A percentile compares a stretch with the other conserved stretches of the same genome.
Evolutionary conservation across 2,797 vertebrate species (phyloP).

Genomic region (Gymnothorax reevesii): DNA sequence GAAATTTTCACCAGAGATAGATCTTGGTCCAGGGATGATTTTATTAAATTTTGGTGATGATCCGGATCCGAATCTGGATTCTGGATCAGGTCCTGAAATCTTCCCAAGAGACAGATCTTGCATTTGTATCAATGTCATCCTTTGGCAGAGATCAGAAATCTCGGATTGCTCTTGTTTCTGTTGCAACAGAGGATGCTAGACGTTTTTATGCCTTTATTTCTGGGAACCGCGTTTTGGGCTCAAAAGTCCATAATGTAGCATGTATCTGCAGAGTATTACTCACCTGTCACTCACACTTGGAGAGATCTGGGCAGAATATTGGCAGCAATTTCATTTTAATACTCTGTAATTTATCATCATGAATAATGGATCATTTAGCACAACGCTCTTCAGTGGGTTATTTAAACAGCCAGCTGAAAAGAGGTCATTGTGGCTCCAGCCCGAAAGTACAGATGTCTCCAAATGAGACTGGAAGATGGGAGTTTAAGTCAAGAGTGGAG

Average conservation of each 20-base stretch:
- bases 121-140: no score
- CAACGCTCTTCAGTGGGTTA: neutral
- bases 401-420: neutral
- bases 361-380: slow-evolving; percentile 32
- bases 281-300: neutral
- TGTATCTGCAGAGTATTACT: neutral
- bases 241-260: neutral
- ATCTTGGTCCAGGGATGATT: no score
- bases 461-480: neutral
- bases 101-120: no score
- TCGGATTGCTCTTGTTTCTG: no score
- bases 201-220: slow-evolving; percentile 20
- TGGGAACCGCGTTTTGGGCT: neutral
- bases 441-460: neutral
- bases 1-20: no score
- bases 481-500: neutral
- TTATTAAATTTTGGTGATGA: no score
- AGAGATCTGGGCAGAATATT: slow-evolving; percentile 19
- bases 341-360: slow-evolving; percentile 34
- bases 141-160: no score
- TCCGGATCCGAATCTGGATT: no score
- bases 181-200: slow-evolving; percentile 19
- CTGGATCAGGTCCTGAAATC: no score
- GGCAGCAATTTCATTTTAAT: slow-evolving; percentile 16
- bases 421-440: slow-evolving; percentile 17